phyloP scores from a whole-genome alignment of 1,140 invertebrate species.

The Asobara japonica region DNA sequence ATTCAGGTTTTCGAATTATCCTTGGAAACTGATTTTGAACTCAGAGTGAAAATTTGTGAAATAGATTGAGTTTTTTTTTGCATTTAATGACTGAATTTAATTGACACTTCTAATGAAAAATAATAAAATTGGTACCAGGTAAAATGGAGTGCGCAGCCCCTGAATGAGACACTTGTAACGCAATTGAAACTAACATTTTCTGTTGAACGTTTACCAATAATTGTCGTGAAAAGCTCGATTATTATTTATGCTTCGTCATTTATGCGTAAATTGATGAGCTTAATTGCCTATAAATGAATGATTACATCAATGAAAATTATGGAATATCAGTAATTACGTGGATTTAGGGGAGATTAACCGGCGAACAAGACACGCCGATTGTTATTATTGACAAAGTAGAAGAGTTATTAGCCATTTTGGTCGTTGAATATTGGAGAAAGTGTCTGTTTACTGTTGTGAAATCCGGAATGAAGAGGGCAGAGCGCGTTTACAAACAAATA shows the following conservation, averaged over 20 bases:
- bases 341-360: constrained; percentile 24
- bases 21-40: background rate
- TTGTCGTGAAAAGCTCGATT: constrained; percentile 11
- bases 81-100: background rate
- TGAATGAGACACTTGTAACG: constrained; percentile 8
- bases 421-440: background rate
- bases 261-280: background rate
- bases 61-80: too few relatives aligned
- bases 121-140: constrained; percentile 1
- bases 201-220: constrained; percentile 3
- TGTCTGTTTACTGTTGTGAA: constrained; percentile 22
- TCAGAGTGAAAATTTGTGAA: too few relatives aligned
- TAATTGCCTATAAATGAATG: constrained; percentile 1
- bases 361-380: constrained; percentile 52
- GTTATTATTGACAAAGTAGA: constrained; percentile 25
- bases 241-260: constrained; percentile 8
- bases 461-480: constrained; percentile 57
- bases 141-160: background rate
- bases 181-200: background rate
- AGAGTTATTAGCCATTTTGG: constrained; percentile 18
- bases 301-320: background rate
- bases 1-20: too few relatives aligned
- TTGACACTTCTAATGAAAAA: background rate
- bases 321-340: background rate
- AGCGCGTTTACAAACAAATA: constrained; percentile 44